Evolutionary conservation across 2,113 vertebrate species (phyloP).

Genomic region (Falcunculus frontatus): DNA sequence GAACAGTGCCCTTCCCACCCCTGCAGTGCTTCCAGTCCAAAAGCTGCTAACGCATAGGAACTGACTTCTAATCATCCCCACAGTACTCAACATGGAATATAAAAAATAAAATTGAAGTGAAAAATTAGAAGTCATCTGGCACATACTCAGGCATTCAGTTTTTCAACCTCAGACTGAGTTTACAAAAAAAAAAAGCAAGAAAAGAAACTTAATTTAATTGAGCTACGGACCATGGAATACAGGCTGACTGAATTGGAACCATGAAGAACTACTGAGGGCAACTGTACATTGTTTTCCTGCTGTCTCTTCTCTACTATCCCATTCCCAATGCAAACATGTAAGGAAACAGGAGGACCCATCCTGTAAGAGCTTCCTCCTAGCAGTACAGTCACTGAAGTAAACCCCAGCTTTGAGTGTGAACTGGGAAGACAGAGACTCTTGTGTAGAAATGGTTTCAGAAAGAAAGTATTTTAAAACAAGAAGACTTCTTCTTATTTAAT

Average conservation of each 20-base stretch:
- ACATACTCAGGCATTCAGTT: not conserved
- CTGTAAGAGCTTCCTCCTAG: not conserved
- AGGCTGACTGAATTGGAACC: not conserved
- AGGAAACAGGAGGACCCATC: not conserved
- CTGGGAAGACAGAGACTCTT: not conserved
- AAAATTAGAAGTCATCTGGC: not conserved
- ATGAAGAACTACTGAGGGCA: not conserved
- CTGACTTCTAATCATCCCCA: not conserved
- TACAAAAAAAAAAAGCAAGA: not conserved
- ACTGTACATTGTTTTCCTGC: not conserved
- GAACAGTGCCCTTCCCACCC: not conserved
- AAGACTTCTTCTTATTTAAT: slow-evolving; percentile 2
- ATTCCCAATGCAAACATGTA: not conserved
- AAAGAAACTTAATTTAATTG: not conserved
- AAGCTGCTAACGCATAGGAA: not conserved
- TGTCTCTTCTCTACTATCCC: not conserved
- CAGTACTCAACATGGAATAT: not conserved
- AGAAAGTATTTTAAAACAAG: not conserved
- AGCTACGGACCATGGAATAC: not conserved
- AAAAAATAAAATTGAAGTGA: not conserved
- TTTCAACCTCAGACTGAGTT: not conserved
- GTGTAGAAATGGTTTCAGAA: not conserved
- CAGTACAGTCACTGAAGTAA: not conserved
- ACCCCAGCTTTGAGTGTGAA: not conserved
- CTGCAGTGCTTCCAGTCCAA: not conserved